Evolutionary conservation across 1,140 invertebrate species (phyloP).

Genomic region (Helicoverpa zea): DNA sequence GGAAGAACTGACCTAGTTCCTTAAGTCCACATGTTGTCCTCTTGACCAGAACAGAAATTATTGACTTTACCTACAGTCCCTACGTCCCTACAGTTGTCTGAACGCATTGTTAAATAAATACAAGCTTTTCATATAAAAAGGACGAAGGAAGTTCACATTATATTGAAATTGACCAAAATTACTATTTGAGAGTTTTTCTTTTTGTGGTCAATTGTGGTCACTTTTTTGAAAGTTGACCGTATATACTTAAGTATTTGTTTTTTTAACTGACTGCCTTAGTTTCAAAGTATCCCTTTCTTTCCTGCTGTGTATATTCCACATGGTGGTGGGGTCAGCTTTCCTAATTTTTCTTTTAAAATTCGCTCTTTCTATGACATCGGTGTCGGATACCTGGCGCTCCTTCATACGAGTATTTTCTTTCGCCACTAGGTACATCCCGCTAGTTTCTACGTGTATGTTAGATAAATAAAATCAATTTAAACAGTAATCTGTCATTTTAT

Average conservation of each 20-base stretch:
- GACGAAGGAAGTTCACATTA: background rate
- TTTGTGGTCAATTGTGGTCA: background rate
- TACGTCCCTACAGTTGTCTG: background rate
- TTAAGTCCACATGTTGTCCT: constrained; percentile 6
- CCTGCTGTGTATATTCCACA: too few relatives aligned
- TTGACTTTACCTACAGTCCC: background rate
- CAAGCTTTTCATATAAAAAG: too few relatives aligned
- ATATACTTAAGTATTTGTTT: background rate
- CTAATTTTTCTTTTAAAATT: too few relatives aligned
- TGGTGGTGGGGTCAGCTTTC: too few relatives aligned
- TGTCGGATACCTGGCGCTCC: too few relatives aligned
- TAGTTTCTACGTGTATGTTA: too few relatives aligned
- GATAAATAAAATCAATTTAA: too few relatives aligned
- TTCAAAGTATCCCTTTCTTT: too few relatives aligned
- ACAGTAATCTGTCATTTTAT: too few relatives aligned
- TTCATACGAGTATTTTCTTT: too few relatives aligned
- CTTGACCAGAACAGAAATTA: background rate
- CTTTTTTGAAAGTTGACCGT: constrained; percentile 4
- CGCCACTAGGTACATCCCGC: too few relatives aligned
- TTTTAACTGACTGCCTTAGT: background rate
- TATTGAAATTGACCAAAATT: background rate
- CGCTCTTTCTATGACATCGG: too few relatives aligned
- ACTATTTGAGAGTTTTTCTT: background rate
- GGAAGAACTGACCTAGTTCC: constrained; percentile 25
- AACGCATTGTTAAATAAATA: background rate